phyloP scores from a whole-genome alignment of 2,888 invertebrate species.

The Orchesellides sinensis region DNA sequence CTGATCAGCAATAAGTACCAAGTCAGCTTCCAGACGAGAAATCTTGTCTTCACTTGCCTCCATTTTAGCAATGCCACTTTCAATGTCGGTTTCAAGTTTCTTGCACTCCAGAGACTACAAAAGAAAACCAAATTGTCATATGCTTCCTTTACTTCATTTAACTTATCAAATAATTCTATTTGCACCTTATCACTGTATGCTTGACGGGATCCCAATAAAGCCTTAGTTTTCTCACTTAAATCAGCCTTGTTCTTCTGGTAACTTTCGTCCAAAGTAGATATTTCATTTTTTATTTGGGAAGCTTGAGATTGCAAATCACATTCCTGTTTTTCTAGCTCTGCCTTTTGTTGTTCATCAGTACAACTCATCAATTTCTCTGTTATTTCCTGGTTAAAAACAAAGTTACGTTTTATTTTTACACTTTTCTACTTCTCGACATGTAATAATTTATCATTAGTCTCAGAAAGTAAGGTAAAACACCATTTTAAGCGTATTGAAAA shows the following conservation, averaged over 20 bases:
- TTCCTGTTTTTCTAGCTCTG: slow-evolving; percentile 59
- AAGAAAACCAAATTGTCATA: slow-evolving; percentile 3
- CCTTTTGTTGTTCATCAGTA: slow-evolving; percentile 54
- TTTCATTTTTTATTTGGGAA: slow-evolving; percentile 59
- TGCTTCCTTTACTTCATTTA: not conserved
- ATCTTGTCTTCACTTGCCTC: slow-evolving; percentile 71
- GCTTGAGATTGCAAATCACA: slow-evolving; percentile 58
- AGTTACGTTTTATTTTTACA: slow-evolving; percentile 39
- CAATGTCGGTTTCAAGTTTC: slow-evolving; percentile 68
- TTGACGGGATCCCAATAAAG: slow-evolving; percentile 64
- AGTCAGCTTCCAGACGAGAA: slow-evolving; percentile 69
- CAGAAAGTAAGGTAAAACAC: too few relatives aligned
- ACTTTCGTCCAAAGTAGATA: slow-evolving; percentile 58
- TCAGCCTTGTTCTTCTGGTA: slow-evolving; percentile 65
- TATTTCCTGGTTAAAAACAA: slow-evolving; percentile 53
- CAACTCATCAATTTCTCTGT: slow-evolving; percentile 57
- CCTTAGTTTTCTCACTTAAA: slow-evolving; percentile 55
- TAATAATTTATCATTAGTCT: too few relatives aligned
- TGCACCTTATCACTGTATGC: slow-evolving; percentile 56
- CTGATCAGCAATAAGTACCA: slow-evolving; percentile 72
- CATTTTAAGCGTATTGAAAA: not conserved
- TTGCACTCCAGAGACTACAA: slow-evolving; percentile 52
- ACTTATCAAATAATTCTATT: not conserved
- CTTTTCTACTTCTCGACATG: too few relatives aligned
- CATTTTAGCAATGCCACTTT: slow-evolving; percentile 69